Base-by-base conservation (phyloP, 2,888 invertebrate species). In the Dendrolimus pini region DNA sequence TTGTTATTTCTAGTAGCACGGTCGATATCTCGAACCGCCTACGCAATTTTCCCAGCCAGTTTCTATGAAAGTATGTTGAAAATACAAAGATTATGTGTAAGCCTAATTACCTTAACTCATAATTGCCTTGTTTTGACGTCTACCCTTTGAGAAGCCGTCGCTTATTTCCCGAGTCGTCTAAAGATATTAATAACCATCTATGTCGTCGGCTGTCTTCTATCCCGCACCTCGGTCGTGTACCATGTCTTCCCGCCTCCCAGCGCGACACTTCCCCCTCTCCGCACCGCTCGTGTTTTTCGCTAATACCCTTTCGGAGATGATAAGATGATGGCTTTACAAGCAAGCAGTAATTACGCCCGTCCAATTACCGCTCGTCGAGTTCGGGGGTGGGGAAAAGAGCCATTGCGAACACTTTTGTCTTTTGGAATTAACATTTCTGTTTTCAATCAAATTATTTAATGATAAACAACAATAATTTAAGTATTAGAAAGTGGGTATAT, bases 111-210 rank as follows among this genome's bases (percentile, higher is more conserved):
- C 81, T 80, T 80, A 81, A 85, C 81, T 81, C 78, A 78, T 89
- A 88, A 90, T 89, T 89, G 86, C 82, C 82, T 83, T 89, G 88
- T 89, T 89, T 88, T 89, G 88, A 86, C 82, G 86, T 85, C 77
- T 83, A 87, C 86, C 82, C 88, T 89, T 88, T 87, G 88, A 87
- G 80, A 70, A 80, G 75, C 75, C 78, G 80, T 77, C 83, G 82
- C 81, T 79, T 82, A 83, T 84, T 87, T 85, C 77, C 75, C 77
- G 80, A 83, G 79, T 79, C 74, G 75, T 82, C 80, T 81, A 81
- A 84, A 82, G 86, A 86, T 87, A 89, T 89, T 89, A 89, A 89
- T 89, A 89, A 85, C 83, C 84, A 82, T 85, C 85, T 82, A 78
- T 82, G 83, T 80, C 78, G 82, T 74, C 70, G 75, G 76, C 72